Evolutionary conservation across 2,797 vertebrate species (phyloP), one percentile per base, ranked within the genome.

Genomic region (Tiaroga cobitis): DNA sequence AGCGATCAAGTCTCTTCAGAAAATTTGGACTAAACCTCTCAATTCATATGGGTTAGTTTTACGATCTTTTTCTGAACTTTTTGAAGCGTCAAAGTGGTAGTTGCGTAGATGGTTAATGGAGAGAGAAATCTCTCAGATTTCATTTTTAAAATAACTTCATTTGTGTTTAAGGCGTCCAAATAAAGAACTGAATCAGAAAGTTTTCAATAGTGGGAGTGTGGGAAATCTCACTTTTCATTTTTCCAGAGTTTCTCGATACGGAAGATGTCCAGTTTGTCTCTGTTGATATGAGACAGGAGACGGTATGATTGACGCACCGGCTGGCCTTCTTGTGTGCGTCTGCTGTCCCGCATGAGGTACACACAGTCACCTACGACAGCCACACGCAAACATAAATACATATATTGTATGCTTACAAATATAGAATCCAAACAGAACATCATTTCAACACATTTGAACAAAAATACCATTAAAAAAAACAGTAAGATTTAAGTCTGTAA

Each of bases 161-260:
- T 49, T 49, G 46, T 49, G 46, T 49, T 49, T 16, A 16, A 49
- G 46, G 46, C 16, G 4, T 46, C 46, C 46, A 46, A 46, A 46
- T 46, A 46, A 46, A 46, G 13, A 46, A 46, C 4, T 46, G 34
- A 78, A 18, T 26, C 18, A 7, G 29, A 75, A 51, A 0, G 29
- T 54, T 29, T 65, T 18, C 5, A 65, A 32, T 18, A 32, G 26
- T 32, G 2, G 18, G 18, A 68, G 18, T 10, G 24, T 29, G 37
- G 61, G 8, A 39, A 43, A 67, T 16, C 97, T 18, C 93, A 99
- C 98, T 99, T 99, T 89, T 95, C 95, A 37, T 95, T 95, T 89
- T 99, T 99, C 98, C 98, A 99, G 87, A 99, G 97, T 63, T 99
- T 99, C 91, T 99, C 98, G 0, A 99, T 99, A 83, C 98, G 97